Evolutionary conservation across 2,113 vertebrate genomes (phyloP).

Genomic region (Mus spicilegus): DNA sequence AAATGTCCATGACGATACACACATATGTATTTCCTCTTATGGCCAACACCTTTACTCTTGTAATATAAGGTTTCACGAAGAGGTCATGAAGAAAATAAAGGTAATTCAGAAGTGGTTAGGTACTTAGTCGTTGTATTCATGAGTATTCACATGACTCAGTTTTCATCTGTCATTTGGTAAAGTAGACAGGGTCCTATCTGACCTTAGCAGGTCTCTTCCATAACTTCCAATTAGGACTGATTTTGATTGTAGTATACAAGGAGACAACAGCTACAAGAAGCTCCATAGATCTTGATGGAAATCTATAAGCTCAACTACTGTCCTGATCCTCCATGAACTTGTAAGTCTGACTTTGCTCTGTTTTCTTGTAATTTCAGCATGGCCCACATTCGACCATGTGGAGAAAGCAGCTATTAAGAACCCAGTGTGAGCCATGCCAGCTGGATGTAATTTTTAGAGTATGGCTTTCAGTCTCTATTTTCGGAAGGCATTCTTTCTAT

Average conservation of each 20-base stretch:
- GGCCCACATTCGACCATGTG: slow-evolving; percentile 37
- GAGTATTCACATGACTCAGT: background rate
- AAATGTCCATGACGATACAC: too few relatives aligned
- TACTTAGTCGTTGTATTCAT: background rate
- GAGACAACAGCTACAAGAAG: background rate
- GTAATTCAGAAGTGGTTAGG: background rate
- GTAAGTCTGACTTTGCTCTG: background rate
- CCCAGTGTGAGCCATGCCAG: slow-evolving; percentile 59
- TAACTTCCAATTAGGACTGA: background rate
- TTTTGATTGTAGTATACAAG: background rate
- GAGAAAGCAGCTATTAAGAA: slow-evolving; percentile 58
- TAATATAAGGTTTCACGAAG: background rate
- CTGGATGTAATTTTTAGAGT: slow-evolving; percentile 73
- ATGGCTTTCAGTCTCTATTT: slow-evolving; percentile 65
- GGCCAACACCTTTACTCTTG: background rate
- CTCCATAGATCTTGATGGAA: background rate
- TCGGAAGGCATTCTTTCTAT: slow-evolving; percentile 68
- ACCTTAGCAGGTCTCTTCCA: background rate
- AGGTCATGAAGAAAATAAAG: background rate
- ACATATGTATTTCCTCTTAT: background rate
- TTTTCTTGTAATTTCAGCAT: background rate
- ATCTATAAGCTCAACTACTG: background rate
- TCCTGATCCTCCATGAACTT: background rate
- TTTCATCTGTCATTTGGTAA: background rate
- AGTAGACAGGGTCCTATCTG: background rate